phyloP scores from a whole-genome alignment of 2,797 vertebrate genomes.

The Myotis planiceps region DNA sequence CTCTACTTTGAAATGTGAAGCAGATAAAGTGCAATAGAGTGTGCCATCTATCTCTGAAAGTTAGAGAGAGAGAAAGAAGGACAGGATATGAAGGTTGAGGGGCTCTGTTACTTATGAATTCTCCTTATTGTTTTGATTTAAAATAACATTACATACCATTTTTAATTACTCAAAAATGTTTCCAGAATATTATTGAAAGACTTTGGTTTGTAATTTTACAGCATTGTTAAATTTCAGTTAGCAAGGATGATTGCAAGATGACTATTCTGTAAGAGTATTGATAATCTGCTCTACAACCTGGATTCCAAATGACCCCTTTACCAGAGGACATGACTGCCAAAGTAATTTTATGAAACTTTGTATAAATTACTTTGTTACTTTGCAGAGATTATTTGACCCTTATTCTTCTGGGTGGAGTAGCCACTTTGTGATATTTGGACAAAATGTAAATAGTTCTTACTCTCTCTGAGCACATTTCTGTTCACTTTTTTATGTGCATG shows the following conservation, averaged over 20 bases:
- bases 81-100: not conserved
- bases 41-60: not conserved
- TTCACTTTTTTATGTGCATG: not conserved
- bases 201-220: not conserved
- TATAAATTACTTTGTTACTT: not conserved
- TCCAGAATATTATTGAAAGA: not conserved
- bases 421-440: not conserved
- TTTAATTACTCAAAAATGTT: conserved; percentile 36
- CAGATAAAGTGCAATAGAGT: not conserved
- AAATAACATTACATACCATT: not conserved
- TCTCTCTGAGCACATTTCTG: not conserved
- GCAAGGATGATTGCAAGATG: not conserved
- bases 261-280: not conserved
- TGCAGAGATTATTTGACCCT: not conserved
- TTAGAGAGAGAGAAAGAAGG: not conserved
- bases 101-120: conserved; percentile 15
- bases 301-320: conserved; percentile 9
- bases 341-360: conserved; percentile 2
- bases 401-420: not conserved
- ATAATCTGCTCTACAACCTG: not conserved
- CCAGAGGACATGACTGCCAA: not conserved
- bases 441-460: not conserved
- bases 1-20: not conserved
- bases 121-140: not conserved
- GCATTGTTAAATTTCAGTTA: not conserved